Evolutionary conservation across 2,113 vertebrate genomes (phyloP), one percentile per base, ranked within the genome.

Genomic region (Lamprotornis superbus): DNA sequence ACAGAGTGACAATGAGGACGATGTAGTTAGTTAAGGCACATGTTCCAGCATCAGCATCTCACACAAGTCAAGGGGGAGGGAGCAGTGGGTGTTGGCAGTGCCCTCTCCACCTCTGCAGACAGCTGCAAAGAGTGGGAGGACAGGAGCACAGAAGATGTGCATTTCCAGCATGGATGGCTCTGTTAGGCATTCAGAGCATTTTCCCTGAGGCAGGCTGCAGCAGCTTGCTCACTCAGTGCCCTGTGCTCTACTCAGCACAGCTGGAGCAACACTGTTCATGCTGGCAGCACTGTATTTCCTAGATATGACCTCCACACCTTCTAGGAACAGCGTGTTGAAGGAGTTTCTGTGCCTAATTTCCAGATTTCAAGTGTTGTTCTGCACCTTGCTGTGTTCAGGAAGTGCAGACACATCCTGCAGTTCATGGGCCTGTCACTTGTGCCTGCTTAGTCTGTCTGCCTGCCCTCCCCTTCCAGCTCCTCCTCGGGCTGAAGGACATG

Each of bases 401-500:
- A 4, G 18, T 25, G 17, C 11, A 47, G 55, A 6, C 42, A 50
- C 4, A 4, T 39, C 31, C 56, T 67, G 70, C 22, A n/a, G 55
- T 27, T 49, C 50, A 6, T 11, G 37, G 39, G 42, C 12, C 2
- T 1, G 31, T 15, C 1, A 0, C 19, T 5, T 27, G 6, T 20
- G 12, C 27, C 28, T 52, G 42, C 21, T 70, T 12, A 8, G 9
- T 12, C 21, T 77, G 44, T 24, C 68, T 74, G 40, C 9, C 56
- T 27, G 21, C 21, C 24, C 63, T 37, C 11, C 22, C 23, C 12
- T 61, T n/a, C 59, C 78, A 24, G 31, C 69, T 74, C 37, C 25
- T 33, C 8, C 57, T 76, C 6, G 3, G 46, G 47, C 7, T 33
- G 53, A 79, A 69, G 59, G 37, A 52, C 24, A 3, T 7, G 11